Conservation (phyloP, 37 sponge, comb jelly and placozoan species). For the Aplysina aerophoba region DNA sequence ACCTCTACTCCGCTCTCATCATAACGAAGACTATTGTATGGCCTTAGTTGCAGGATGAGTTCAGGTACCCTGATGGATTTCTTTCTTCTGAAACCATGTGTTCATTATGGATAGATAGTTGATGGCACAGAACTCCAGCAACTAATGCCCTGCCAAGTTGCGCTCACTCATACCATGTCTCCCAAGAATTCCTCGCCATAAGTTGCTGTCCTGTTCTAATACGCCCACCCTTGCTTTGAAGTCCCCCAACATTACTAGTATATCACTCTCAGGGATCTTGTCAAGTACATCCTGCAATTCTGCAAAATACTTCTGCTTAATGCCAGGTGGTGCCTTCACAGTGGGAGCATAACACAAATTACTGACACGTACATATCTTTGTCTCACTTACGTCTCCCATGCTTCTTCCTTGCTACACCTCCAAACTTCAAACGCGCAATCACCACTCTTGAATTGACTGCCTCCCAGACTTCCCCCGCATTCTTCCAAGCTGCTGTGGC, state of each 20-base stretch:
- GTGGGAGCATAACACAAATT: slow-evolving; percentile 23
- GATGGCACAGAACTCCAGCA: slow-evolving; percentile 9
- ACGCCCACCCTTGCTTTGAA: no score
- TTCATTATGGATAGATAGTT: slow-evolving; percentile 34
- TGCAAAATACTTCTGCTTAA: neutral
- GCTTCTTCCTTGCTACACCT: neutral
- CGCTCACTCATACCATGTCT: neutral
- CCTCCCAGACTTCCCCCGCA: slow-evolving; percentile 26
- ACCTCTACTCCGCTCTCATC: neutral
- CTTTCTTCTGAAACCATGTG: slow-evolving; percentile 34
- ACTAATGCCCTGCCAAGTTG: neutral
- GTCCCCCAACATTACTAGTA: slow-evolving; percentile 11
- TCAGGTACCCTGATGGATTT: neutral
- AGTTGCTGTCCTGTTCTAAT: neutral
- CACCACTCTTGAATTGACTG: slow-evolving; percentile 31
- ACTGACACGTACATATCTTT: neutral
- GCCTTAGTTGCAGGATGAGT: slow-evolving; percentile 37
- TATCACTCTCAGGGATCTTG: neutral
- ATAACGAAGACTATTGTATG: slow-evolving; percentile 34
- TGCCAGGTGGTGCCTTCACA: neutral
- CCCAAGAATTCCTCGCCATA: neutral
- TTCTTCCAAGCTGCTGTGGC: slow-evolving; percentile 28
- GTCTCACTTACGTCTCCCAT: neutral
- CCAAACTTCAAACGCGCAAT: neutral
- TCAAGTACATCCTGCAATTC: slow-evolving; percentile 27